phyloP scores from a whole-genome alignment of 2,113 vertebrate species.

The Cebidichthys violaceus region DNA sequence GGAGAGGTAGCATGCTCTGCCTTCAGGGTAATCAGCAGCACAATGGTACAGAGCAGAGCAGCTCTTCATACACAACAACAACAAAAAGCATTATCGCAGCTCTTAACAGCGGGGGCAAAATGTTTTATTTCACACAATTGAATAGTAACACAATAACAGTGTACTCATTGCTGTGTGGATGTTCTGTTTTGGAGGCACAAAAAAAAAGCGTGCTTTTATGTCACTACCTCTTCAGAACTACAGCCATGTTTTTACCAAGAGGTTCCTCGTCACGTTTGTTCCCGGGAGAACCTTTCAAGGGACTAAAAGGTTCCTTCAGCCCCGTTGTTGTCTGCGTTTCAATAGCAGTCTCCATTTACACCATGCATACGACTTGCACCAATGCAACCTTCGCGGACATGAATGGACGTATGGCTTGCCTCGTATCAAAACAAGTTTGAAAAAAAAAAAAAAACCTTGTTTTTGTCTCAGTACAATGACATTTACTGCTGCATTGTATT shows the following conservation, averaged over 20 bases:
- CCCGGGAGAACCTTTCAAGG: too few species aligned
- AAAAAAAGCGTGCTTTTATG: background rate
- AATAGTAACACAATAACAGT: background rate
- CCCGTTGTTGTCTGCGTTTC: too few species aligned
- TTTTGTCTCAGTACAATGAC: too few species aligned
- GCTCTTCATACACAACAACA: slow-evolving; percentile 14
- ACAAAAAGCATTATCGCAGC: slow-evolving; percentile 24
- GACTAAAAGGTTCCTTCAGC: too few species aligned
- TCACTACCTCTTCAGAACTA: background rate
- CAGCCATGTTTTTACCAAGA: background rate
- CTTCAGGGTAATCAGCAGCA: slow-evolving; percentile 36
- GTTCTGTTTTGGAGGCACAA: background rate
- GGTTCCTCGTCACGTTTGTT: background rate
- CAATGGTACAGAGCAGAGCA: slow-evolving; percentile 25
- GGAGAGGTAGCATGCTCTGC: slow-evolving; percentile 16
- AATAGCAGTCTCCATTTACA: background rate
- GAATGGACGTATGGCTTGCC: too few species aligned
- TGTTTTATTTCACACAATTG: slow-evolving; percentile 31
- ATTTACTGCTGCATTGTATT: too few species aligned
- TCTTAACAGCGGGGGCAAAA: slow-evolving; percentile 15
- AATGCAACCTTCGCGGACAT: background rate
- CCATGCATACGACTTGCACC: background rate
- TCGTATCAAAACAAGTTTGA: too few species aligned
- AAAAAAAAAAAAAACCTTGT: too few species aligned
- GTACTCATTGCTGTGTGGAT: background rate